Base-by-base conservation (phyloP, 2,113 vertebrate genomes). In the Sisor rabdophorus region DNA sequence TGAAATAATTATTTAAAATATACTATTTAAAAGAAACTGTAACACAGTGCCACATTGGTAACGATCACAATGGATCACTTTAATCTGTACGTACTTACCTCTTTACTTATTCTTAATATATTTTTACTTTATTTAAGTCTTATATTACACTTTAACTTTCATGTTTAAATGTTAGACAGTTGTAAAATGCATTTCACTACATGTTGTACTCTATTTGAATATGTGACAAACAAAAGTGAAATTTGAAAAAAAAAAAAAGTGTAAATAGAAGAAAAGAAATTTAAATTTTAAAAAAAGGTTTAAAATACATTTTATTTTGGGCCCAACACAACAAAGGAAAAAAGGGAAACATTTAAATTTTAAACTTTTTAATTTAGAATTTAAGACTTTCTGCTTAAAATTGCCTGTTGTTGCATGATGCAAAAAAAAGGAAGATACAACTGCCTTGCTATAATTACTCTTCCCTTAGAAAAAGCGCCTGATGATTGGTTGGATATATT, bases 251-350 rank as follows among this genome's bases (percentile, higher is more conserved):
- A 78, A 81, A 74, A 36, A 36, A 36, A 36, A 36, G 32, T n/a
- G n/a, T n/a, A n/a, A n/a, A n/a, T n/a, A n/a, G n/a, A n/a, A n/a
- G n/a, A n/a, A n/a, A n/a, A n/a, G n/a, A n/a, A n/a, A 36, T 36
- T 36, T 36, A 36, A 73, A 60, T 64, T 88, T 86, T n/a, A n/a
- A n/a, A n/a, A n/a, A n/a, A n/a, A n/a, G 85, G 87, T 90, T 90
- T 75, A 79, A 79, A 83, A 88, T 80, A 82, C 60, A 63, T 67
- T 83, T 83, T 75, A 82, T 82, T 82, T 76, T 73, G 69, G 59
- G 65, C 24, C 52, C 53, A 50, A n/a, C n/a, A n/a, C n/a, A 77
- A 77, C 78, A 75, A 61, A 24, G 47, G 26, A 70, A 28, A 55
- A 26, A 9, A 16, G 59, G 48, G 47, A 24, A 84, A 85, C 67